These are phyloP conservation scores for Epinephelus lanceolatus DNA, from an alignment of 2,113 vertebrate genomes.

Conservation along the genomic window DNA sequence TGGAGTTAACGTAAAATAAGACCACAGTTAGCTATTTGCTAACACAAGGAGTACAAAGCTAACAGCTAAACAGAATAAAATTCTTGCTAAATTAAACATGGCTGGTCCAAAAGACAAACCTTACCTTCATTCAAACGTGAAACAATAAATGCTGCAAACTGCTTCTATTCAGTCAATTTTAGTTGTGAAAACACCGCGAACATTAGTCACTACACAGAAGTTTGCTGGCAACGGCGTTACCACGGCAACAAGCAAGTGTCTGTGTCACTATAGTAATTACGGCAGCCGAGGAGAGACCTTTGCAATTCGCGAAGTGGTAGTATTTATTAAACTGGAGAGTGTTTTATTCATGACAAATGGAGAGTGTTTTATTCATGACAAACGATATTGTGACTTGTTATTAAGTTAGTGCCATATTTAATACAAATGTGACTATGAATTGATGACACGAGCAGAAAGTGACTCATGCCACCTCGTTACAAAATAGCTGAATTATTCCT, in stretches of 20 bases:
- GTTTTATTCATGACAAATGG: too few species aligned
- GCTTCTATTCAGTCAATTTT: not conserved
- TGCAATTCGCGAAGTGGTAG: not conserved
- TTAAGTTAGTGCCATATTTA: not conserved
- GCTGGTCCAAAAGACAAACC: not conserved
- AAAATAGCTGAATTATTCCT: not conserved
- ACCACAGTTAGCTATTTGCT: not conserved
- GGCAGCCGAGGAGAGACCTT: conserved; percentile 50
- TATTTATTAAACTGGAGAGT: not conserved
- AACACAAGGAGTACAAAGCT: not conserved
- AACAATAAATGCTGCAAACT: not conserved
- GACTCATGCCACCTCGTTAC: not conserved
- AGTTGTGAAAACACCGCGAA: not conserved
- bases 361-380: not conserved
- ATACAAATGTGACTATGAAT: not conserved
- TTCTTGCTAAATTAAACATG: not conserved
- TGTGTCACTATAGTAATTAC: conserved; percentile 50
- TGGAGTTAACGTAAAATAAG: not conserved
- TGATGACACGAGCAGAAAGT: not conserved
- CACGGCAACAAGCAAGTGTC: conserved; percentile 24
- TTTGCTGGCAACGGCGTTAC: conserved; percentile 3
- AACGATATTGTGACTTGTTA: not conserved
- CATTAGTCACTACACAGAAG: not conserved
- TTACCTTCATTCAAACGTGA: conserved; percentile 33
- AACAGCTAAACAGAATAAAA: not conserved